Percentiles rank a stretch among this genome's conserved stretches.
Evolutionary conservation across 2,888 invertebrate species (phyloP).

Genomic region (Hesperia comma): DNA sequence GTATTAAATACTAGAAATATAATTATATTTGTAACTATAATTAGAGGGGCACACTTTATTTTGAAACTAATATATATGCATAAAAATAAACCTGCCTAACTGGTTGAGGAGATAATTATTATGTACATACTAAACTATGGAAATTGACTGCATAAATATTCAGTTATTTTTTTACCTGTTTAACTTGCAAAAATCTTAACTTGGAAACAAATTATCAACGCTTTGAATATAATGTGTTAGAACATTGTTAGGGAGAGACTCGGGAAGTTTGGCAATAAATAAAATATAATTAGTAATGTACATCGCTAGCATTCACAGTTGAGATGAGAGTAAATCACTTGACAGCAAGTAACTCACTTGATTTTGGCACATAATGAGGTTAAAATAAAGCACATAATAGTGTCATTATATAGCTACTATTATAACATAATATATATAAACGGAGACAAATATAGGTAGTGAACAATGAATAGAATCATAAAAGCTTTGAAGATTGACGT

Average conservation of each 20-base stretch:
- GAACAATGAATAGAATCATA: too few species aligned
- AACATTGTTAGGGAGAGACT: constrained; percentile 8
- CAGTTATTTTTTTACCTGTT: not conserved
- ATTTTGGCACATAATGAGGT: constrained; percentile 40
- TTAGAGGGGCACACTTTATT: too few species aligned
- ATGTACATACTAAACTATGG: not conserved
- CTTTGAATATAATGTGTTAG: constrained; percentile 20
- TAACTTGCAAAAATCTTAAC: constrained; percentile 17
- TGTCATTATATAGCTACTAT: constrained; percentile 34
- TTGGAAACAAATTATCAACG: constrained; percentile 1
- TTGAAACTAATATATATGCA: too few species aligned
- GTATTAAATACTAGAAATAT: too few species aligned
- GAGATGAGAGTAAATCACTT: constrained; percentile 38
- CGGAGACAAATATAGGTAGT: constrained; percentile 36
- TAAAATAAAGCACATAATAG: constrained; percentile 41
- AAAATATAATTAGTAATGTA: constrained; percentile 20
- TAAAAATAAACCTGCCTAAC: too few species aligned
- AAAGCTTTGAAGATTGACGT: not conserved
- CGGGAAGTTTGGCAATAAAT: not conserved
- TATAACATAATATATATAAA: constrained; percentile 27
- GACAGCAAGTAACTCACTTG: constrained; percentile 40
- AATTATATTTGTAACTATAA: too few species aligned
- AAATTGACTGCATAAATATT: not conserved
- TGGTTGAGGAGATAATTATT: too few species aligned
- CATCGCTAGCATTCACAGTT: constrained; percentile 42